Percentiles rank a stretch among this genome's conserved stretches.
These are phyloP conservation scores for Tuberolachnus salignus DNA, from an alignment of 2,888 invertebrate genomes.

Conservation along the genomic window DNA sequence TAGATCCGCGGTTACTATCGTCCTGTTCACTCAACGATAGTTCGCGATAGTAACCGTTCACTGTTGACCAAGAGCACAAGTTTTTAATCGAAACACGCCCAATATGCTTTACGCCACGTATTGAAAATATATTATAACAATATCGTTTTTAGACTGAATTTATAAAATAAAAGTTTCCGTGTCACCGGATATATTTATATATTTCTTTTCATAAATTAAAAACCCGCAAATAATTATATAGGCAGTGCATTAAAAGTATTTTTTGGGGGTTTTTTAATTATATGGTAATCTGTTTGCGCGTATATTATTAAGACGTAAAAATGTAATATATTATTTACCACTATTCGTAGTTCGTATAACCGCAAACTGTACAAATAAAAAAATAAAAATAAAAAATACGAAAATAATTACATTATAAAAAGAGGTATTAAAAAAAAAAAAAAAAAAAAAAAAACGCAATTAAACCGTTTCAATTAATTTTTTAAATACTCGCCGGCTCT, in stretches of 20 bases:
- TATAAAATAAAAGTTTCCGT: neutral
- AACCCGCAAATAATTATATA: neutral
- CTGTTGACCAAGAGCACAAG: no score
- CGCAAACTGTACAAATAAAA: neutral
- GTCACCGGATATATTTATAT: neutral
- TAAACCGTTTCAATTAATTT: conserved; percentile 21
- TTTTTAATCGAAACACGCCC: neutral
- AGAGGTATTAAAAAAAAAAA: neutral
- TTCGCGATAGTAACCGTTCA: no score
- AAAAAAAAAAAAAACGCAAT: conserved; percentile 10
- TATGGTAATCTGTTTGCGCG: neutral
- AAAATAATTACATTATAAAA: neutral
- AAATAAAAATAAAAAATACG: neutral
- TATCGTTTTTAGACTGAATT: no score
- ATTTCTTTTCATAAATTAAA: neutral
- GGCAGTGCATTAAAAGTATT: neutral
- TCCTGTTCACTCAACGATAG: no score
- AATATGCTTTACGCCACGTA: neutral
- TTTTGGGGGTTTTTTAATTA: neutral
- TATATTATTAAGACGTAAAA: neutral
- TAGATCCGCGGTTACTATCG: no score
- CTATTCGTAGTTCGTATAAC: neutral
- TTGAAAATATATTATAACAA: no score
- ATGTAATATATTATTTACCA: neutral
- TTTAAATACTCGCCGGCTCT: conserved; percentile 1